Evolutionary conservation across 2,113 vertebrate species (phyloP).

Genomic region (Cisticola juncidis): DNA sequence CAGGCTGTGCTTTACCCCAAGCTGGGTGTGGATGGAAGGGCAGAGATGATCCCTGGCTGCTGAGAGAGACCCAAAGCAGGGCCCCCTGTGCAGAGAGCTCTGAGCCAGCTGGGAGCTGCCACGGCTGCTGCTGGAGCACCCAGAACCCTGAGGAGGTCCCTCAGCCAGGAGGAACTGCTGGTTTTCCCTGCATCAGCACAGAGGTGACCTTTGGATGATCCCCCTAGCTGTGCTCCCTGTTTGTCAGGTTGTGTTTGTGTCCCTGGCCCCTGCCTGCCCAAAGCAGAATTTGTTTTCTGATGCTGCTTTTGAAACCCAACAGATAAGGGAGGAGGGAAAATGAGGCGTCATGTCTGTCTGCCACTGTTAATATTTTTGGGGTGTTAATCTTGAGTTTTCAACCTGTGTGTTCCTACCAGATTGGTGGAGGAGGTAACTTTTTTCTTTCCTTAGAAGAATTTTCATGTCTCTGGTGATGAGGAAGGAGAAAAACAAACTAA

Average conservation of each 20-base stretch:
- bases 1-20: not conserved
- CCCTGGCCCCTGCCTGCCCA: not conserved
- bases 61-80: not conserved
- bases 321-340: slow-evolving; percentile 3
- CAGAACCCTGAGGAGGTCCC: not conserved
- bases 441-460: not conserved
- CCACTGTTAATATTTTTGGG: slow-evolving; percentile 10
- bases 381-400: slow-evolving; percentile 20
- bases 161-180: not conserved
- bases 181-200: not conserved
- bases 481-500: not conserved
- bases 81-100: fast-evolving
- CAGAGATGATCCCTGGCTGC: not conserved
- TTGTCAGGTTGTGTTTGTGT: not conserved
- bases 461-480: not conserved
- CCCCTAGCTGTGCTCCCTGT: fast-evolving
- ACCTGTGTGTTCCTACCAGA: not conserved
- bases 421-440: not conserved
- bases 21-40: not conserved
- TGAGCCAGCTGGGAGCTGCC: not conserved
- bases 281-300: not conserved
- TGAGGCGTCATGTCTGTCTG: not conserved
- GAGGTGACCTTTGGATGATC: not conserved
- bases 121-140: not conserved
- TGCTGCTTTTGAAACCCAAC: not conserved